Conservation (phyloP, 2,113 vertebrate genomes). For the Oryzias curvinotus region DNA sequence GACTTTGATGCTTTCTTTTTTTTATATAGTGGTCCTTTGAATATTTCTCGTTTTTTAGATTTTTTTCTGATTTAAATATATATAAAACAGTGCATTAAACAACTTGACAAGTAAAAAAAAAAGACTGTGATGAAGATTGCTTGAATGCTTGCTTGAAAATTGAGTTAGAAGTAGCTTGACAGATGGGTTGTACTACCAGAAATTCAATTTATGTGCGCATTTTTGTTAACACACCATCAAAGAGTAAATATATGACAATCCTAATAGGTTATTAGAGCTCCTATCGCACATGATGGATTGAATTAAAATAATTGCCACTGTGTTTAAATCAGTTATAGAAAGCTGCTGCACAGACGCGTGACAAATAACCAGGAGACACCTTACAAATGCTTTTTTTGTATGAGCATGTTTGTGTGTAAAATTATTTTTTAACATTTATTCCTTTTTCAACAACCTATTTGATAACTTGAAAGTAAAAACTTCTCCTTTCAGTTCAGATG, state of each 20-base stretch:
- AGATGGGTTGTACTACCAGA: slow-evolving; percentile 20
- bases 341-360: slow-evolving; percentile 37
- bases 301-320: slow-evolving; percentile 71
- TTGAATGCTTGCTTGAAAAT: background rate
- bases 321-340: slow-evolving; percentile 69
- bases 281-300: slow-evolving; percentile 63
- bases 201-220: slow-evolving; percentile 33
- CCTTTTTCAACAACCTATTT: too few relatives aligned
- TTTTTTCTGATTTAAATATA: too few relatives aligned
- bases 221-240: slow-evolving; percentile 63
- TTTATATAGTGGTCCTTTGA: too few relatives aligned
- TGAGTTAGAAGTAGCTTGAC: background rate
- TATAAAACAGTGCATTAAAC: too few relatives aligned
- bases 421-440: background rate
- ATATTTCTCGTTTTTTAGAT: too few relatives aligned
- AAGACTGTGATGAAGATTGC: background rate
- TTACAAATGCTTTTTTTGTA: slow-evolving; percentile 24
- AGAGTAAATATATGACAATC: slow-evolving; percentile 68
- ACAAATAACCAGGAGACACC: slow-evolving; percentile 35
- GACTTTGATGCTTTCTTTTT: too few relatives aligned
- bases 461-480: too few relatives aligned
- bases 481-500: too few relatives aligned
- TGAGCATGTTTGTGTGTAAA: slow-evolving; percentile 7
- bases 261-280: slow-evolving; percentile 60
- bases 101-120: slow-evolving; percentile 5